Evolutionary conservation across 2,113 vertebrate species (phyloP), one percentile per base, ranked within the genome.

Genomic region (Campylorhamphus procurvoides): DNA sequence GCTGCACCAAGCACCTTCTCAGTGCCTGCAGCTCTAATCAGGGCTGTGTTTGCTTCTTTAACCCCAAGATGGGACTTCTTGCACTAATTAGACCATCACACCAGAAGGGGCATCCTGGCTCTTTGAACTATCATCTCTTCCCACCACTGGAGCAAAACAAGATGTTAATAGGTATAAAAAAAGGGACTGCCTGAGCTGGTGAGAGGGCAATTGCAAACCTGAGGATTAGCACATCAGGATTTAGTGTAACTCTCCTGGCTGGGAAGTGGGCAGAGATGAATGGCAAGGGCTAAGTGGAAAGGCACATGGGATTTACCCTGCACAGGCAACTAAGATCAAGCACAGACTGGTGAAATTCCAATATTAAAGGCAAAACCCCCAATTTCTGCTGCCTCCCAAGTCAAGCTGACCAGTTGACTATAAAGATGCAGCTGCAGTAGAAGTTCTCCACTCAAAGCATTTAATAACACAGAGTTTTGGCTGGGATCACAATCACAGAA

Each of bases 1-100:
- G 88, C 90, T 88, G 67, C 59, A 84, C 84, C 86, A 94, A 37
- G 67, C 87, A 87, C 24, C 72, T 63, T 31, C 67, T 23, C 35
- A 4, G 24, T 31, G 77, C 72, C 52, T 40, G 35, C 27, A 79
- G 89, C 79, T 50, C 33, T 58, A 47, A 86, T 24, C 64, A 63
- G 64, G 62, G 46, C 23, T 20, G 2, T 31, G 69, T 18, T 86
- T 55, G 35, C 42, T 84, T 86, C 84, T 91, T 40, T 46, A 82
- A 62, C 77, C 77, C 64, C 71, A 44, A 72, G 5, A n/a, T 23
- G 31, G 49, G n/a, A n/a, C n/a, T n/a, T n/a, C 49, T n/a, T 66
- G 17, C 10, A 8, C 42, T 63, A 91, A 94, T 31, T 71, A 42
- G 22, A 52, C n/a, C 59, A 50, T 37, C 19, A 14, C 15, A 83